Evolutionary conservation across 1,140 invertebrate genomes (phyloP).

Genomic region (Chlorops oryzae): DNA sequence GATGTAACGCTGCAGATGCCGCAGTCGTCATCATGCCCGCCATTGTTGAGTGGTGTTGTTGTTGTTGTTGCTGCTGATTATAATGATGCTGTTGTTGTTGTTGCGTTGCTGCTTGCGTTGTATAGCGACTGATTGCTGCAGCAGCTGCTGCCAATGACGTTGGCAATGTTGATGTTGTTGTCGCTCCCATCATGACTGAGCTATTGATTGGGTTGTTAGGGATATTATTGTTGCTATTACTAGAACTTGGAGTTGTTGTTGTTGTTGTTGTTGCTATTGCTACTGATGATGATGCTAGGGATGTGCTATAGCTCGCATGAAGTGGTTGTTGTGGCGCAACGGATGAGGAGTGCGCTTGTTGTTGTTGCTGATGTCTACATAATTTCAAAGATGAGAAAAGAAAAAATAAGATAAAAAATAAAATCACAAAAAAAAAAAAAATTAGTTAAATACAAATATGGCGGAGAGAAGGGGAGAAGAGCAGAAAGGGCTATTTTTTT

Average conservation of each 20-base stretch:
- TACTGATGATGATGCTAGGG: neutral
- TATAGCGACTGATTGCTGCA: neutral
- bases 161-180: constrained; percentile 1
- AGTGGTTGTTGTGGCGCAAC: too few species aligned
- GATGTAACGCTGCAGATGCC: neutral
- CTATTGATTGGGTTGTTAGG: neutral
- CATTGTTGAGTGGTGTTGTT: constrained; percentile 1
- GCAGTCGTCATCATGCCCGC: neutral
- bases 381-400: too few species aligned
- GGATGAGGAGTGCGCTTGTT: too few species aligned
- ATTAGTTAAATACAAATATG: too few species aligned
- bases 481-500: too few species aligned
- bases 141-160: constrained; percentile 5
- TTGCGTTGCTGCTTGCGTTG: constrained; percentile 12
- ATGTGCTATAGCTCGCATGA: constrained; percentile 1
- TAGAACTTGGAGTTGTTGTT: constrained; percentile 7
- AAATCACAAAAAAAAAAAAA: too few species aligned
- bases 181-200: too few species aligned
- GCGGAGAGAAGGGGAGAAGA: too few species aligned
- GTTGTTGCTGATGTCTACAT: too few species aligned
- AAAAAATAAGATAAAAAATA: too few species aligned
- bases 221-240: constrained; percentile 7
- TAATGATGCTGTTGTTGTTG: constrained; percentile 13
- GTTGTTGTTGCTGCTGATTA: constrained; percentile 11
- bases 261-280: constrained; percentile 13